Conservation (phyloP, 2,797 vertebrate genomes). For the Hephaestus fuliginosus region DNA sequence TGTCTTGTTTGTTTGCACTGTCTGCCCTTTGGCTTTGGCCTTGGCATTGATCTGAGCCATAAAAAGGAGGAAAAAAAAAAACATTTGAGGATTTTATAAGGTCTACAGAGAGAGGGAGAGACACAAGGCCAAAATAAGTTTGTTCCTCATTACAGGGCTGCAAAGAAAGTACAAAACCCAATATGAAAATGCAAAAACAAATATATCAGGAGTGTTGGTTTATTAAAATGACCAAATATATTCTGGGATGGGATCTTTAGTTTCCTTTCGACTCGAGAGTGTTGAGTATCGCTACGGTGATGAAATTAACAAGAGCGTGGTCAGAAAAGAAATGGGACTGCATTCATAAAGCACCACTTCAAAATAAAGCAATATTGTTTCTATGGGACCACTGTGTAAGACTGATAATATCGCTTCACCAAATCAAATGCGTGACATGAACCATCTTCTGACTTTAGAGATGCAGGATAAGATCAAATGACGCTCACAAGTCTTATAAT, state of each 20-base stretch:
- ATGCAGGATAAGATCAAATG: neutral
- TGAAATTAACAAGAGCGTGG: neutral
- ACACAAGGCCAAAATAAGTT: neutral
- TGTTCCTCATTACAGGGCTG: conserved; percentile 2
- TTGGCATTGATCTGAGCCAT: conserved; percentile 36
- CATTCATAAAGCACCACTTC: neutral
- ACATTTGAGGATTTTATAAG: conserved; percentile 4
- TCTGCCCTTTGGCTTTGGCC: conserved; percentile 59
- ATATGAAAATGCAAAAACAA: neutral
- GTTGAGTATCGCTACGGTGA: no score
- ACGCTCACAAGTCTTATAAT: neutral
- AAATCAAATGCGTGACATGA: no score
- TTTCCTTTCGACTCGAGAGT: neutral
- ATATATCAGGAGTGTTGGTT: neutral
- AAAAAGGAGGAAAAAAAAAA: conserved; percentile 7
- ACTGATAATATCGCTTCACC: no score
- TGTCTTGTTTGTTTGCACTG: conserved; percentile 53
- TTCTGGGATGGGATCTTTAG: neutral
- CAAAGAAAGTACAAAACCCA: neutral
- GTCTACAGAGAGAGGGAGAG: conserved; percentile 3
- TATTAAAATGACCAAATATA: neutral
- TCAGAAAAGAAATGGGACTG: neutral
- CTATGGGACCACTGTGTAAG: neutral
- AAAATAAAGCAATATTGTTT: neutral
- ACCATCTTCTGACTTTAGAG: no score